These are phyloP conservation scores for Petrocephalus zakoni DNA, from an alignment of 2,113 vertebrate species.

Conservation along the genomic window DNA sequence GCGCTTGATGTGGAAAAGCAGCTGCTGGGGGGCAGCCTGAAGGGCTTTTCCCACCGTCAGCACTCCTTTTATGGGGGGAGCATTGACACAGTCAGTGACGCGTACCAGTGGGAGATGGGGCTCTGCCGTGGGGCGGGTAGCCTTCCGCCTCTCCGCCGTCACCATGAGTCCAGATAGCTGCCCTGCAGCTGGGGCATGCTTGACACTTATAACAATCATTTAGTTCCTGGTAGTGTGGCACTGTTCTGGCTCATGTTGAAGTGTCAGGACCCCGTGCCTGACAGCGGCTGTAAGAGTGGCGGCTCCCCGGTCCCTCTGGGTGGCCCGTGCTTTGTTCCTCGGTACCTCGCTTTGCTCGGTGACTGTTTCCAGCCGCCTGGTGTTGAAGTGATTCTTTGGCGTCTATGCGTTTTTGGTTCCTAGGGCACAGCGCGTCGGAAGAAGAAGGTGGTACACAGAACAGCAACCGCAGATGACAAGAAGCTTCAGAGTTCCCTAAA, in stretches of 20 bases:
- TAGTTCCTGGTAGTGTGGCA: neutral
- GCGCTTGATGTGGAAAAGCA: slow-evolving; percentile 27
- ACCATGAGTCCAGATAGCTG: neutral
- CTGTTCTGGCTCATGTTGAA: neutral
- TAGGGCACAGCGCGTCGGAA: slow-evolving; percentile 96
- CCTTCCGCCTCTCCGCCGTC: neutral
- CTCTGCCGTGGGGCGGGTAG: neutral
- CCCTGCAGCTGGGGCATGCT: neutral
- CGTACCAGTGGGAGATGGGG: slow-evolving; percentile 31
- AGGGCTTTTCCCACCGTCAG: slow-evolving; percentile 48
- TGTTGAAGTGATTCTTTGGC: neutral
- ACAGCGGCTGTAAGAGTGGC: neutral
- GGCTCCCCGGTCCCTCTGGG: neutral
- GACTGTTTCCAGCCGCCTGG: neutral
- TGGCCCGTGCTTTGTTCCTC: neutral
- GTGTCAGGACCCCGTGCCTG: neutral
- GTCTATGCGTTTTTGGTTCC: slow-evolving; percentile 29
- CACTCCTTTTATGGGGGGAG: slow-evolving; percentile 43
- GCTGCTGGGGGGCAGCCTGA: slow-evolving; percentile 15
- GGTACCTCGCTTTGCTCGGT: neutral
- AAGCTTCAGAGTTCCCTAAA: slow-evolving; percentile 97
- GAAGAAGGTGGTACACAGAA: slow-evolving; percentile 99
- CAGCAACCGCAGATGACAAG: slow-evolving; percentile 96
- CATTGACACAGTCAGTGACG: slow-evolving; percentile 21
- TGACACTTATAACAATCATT: neutral